Percentiles rank a stretch among this genome's conserved stretches.
Conservation (phyloP, 2,888 invertebrate genomes). For the Mechanitis messenoides region DNA sequence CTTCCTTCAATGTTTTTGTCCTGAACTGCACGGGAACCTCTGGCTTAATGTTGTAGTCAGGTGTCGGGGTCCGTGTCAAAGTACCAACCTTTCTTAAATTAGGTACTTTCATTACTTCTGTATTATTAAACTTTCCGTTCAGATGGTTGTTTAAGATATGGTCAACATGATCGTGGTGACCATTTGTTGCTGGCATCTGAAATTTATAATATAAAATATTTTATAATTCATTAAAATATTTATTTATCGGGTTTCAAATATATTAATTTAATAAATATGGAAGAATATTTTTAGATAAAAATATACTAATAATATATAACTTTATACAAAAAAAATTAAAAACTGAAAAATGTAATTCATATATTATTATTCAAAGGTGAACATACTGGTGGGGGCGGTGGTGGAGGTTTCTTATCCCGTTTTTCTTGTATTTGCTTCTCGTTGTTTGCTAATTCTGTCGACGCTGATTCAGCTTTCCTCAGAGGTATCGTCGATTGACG, state of each 20-base stretch:
- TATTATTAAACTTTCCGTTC: slow-evolving; percentile 34
- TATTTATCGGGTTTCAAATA: too few relatives aligned
- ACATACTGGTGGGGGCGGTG: slow-evolving; percentile 80
- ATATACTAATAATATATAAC: too few relatives aligned
- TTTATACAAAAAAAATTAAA: too few relatives aligned
- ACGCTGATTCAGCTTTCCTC: slow-evolving; percentile 35
- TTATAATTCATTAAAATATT: background rate
- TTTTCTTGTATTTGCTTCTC: slow-evolving; percentile 37
- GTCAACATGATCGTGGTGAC: slow-evolving; percentile 55
- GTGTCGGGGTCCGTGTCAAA: slow-evolving; percentile 58
- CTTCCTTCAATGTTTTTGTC: slow-evolving; percentile 56
- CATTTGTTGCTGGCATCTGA: slow-evolving; percentile 61
- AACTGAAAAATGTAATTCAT: background rate
- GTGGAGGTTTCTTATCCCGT: slow-evolving; percentile 66
- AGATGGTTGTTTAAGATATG: slow-evolving; percentile 25
- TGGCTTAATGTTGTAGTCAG: slow-evolving; percentile 56
- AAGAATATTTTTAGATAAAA: too few relatives aligned
- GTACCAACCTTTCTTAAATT: slow-evolving; percentile 57
- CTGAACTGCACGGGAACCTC: slow-evolving; percentile 39
- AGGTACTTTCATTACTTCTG: slow-evolving; percentile 43
- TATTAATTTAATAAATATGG: too few relatives aligned
- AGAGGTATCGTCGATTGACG: slow-evolving; percentile 58
- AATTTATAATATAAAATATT: slow-evolving; percentile 26
- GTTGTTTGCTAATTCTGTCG: slow-evolving; percentile 13
- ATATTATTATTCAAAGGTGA: background rate